A percentile compares a stretch with the other conserved stretches of the same genome.
Conservation (phyloP, 1,140 invertebrate genomes). For the Tigriopus japonicus region DNA sequence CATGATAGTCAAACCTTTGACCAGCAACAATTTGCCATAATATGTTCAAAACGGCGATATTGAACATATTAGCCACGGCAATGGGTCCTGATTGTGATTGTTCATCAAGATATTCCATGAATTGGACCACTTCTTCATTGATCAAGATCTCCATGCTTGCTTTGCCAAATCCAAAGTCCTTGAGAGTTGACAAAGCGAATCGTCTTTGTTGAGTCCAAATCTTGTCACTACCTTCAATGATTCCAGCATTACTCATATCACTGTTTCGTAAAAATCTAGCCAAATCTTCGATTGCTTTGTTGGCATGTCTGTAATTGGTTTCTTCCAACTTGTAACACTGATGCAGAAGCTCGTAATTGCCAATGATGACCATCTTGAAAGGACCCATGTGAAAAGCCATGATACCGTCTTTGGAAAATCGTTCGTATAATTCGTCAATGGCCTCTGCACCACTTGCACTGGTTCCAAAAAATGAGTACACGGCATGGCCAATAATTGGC, state of each 20-base stretch:
- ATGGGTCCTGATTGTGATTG: not conserved
- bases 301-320: not conserved
- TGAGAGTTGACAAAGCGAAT: conserved; percentile 23
- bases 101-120: conserved; percentile 15
- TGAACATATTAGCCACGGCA: conserved; percentile 8
- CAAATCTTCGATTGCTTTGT: not conserved
- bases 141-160: conserved; percentile 24
- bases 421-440: not conserved
- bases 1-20: conserved; percentile 13
- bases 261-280: not conserved
- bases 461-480: not conserved
- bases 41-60: conserved; percentile 14
- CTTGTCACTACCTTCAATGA: conserved; percentile 14
- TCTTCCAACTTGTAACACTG: not conserved
- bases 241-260: not conserved
- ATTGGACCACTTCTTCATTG: conserved; percentile 21
- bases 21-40: conserved; percentile 16
- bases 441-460: not conserved
- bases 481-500: not conserved
- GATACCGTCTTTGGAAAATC: not conserved
- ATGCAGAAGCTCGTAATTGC: not conserved
- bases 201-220: conserved; percentile 25
- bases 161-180: conserved; percentile 26
- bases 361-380: not conserved
- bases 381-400: not conserved